Conservation (phyloP, 2,113 vertebrate species). For the Xiphophorus maculatus region DNA sequence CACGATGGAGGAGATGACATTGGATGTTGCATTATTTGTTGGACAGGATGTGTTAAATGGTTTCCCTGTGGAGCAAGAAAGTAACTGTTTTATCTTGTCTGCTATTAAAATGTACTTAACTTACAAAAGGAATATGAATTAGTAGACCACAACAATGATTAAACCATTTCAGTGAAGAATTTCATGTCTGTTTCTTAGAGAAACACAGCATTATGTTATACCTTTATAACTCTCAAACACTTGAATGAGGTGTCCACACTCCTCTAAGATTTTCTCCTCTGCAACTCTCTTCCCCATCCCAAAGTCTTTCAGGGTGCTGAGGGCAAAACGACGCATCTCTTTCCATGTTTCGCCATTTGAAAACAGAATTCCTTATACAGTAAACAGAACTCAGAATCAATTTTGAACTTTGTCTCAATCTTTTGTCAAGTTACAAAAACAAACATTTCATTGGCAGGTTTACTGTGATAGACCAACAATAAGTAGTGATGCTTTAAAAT, state of each 20-base stretch:
- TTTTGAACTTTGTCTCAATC: neutral
- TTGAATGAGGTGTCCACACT: slow-evolving; percentile 55
- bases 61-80: slow-evolving; percentile 51
- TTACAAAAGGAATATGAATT: too few relatives aligned
- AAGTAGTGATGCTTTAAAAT: neutral
- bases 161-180: neutral
- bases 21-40: slow-evolving; percentile 71
- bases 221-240: slow-evolving; percentile 47
- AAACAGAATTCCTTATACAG: slow-evolving; percentile 19
- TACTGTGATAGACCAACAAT: neutral
- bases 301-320: slow-evolving; percentile 72
- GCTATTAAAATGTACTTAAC: neutral
- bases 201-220: neutral
- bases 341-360: slow-evolving; percentile 61
- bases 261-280: slow-evolving; percentile 70
- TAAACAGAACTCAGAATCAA: neutral
- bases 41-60: slow-evolving; percentile 63
- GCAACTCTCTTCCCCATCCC: slow-evolving; percentile 71
- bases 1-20: slow-evolving; percentile 76
- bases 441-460: neutral
- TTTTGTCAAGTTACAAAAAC: neutral
- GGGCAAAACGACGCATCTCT: slow-evolving; percentile 73
- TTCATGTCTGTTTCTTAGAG: neutral
- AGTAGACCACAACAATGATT: neutral
- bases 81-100: neutral